Conservation (phyloP, 92 coral and sea anemone species). For the Nematostella vectensis region DNA sequence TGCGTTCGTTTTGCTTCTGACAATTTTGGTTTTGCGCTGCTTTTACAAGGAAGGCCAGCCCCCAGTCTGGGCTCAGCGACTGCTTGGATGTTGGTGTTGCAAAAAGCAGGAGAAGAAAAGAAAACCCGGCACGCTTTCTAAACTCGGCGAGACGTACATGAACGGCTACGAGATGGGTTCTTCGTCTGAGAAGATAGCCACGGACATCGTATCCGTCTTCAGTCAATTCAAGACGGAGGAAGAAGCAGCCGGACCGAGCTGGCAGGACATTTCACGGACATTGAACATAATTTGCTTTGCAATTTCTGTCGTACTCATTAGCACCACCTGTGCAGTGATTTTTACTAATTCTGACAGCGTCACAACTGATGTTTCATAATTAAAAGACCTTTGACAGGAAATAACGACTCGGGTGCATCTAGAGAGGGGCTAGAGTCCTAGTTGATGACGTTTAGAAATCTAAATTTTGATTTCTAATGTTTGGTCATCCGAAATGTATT, state of each 20-base stretch:
- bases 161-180: not conserved
- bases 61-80: slow-evolving; percentile 10
- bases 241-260: slow-evolving; percentile 4
- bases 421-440: no score
- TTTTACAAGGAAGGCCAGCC: slow-evolving; percentile 45
- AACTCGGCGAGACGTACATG: not conserved
- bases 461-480: no score
- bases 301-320: slow-evolving; percentile 2
- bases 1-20: slow-evolving; percentile 35
- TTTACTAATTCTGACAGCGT: not conserved
- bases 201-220: slow-evolving; percentile 15
- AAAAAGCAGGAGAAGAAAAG: not conserved
- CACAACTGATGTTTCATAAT: no score
- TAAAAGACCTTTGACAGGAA: no score
- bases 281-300: slow-evolving; percentile 9
- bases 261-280: slow-evolving; percentile 15
- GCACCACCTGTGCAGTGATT: slow-evolving; percentile 1
- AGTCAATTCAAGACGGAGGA: slow-evolving; percentile 11
- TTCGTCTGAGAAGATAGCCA: not conserved
- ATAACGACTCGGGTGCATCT: no score
- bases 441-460: no score
- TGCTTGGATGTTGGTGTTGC: not conserved
- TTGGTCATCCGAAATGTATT: no score
- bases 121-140: not conserved
- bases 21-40: slow-evolving; percentile 41